phyloP scores from a whole-genome alignment of 1,140 invertebrate species.

The Drosophila funebris region DNA sequence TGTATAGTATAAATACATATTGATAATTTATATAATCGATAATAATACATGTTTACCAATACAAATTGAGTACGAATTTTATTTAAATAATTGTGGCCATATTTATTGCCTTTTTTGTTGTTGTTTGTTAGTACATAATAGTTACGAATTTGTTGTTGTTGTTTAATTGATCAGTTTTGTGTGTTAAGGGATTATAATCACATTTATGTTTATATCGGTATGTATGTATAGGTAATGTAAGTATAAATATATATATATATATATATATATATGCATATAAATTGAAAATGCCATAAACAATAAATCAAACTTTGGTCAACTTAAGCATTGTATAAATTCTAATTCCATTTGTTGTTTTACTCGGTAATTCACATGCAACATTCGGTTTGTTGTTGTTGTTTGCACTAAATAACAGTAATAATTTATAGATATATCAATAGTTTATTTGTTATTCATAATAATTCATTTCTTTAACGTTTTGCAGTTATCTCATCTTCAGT shows the following conservation, averaged over 20 bases:
- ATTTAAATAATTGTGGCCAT: constrained; percentile 51
- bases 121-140: constrained; percentile 59
- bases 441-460: constrained; percentile 33
- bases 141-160: constrained; percentile 17
- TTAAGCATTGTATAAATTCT: constrained; percentile 78
- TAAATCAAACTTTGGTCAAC: constrained; percentile 77
- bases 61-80: constrained; percentile 61
- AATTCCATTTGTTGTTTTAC: constrained; percentile 37
- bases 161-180: constrained; percentile 53
- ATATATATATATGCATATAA: constrained; percentile 63
- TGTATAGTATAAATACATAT: constrained; percentile 51
- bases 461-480: constrained; percentile 15
- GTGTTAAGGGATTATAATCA: constrained; percentile 63
- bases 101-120: constrained; percentile 50
- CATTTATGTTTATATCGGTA: constrained; percentile 54
- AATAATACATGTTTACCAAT: constrained; percentile 72
- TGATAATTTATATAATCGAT: constrained; percentile 56
- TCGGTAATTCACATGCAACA: constrained; percentile 3
- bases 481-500: background rate
- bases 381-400: background rate
- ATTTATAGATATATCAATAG: constrained; percentile 30
- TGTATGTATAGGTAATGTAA: constrained; percentile 10
- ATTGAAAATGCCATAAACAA: constrained; percentile 60
- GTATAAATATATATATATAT: constrained; percentile 63
- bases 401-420: constrained; percentile 72